phyloP scores from a whole-genome alignment of 2,113 vertebrate genomes.

The Oplegnathus fasciatus region DNA sequence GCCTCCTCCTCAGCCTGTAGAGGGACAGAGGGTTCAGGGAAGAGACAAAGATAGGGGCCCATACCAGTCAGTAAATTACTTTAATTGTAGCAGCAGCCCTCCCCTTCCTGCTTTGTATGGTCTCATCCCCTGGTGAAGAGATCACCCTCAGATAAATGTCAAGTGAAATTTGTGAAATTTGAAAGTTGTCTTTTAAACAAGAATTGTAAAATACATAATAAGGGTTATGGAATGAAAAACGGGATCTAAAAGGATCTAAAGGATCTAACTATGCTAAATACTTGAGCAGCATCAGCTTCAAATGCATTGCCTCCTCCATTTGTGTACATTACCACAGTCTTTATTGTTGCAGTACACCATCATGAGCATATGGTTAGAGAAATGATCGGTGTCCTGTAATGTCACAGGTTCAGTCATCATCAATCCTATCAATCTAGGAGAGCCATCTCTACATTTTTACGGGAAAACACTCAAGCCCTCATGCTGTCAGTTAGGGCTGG shows the following conservation, averaged over 20 bases:
- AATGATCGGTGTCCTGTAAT: neutral
- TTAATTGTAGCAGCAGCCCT: constrained; percentile 1
- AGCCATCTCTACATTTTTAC: neutral
- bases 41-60: constrained; percentile 44
- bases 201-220: neutral
- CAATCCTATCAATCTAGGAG: neutral
- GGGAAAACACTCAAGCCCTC: neutral
- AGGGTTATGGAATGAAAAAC: too few species aligned
- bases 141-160: neutral
- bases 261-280: neutral
- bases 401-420: neutral
- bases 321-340: neutral
- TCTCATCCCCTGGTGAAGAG: neutral
- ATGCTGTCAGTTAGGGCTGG: neutral
- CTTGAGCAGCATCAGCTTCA: neutral
- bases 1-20: constrained; percentile 91
- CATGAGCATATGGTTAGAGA: neutral
- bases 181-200: constrained; percentile 4
- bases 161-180: neutral
- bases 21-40: constrained; percentile 29
- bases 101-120: constrained; percentile 1
- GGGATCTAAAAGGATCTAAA: neutral
- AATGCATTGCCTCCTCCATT: neutral
- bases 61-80: constrained; percentile 41
- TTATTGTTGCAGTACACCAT: neutral